A percentile compares a stretch with the other conserved stretches of the same genome.
phyloP scores from a whole-genome alignment of 2,797 vertebrate species.

The Selene dorsalis region DNA sequence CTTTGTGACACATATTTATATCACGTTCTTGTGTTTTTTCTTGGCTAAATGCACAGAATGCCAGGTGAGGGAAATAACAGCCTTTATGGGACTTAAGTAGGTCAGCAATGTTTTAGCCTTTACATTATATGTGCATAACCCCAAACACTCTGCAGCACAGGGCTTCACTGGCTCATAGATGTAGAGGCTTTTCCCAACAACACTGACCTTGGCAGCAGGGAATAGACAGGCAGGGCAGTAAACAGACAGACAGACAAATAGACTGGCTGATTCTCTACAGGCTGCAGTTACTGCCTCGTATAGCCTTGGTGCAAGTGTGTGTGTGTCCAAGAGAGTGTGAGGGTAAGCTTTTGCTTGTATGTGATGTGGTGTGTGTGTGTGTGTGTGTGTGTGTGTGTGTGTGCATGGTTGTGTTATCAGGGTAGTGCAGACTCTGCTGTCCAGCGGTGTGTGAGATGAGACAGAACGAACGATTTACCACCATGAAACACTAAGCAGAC shows the following conservation, averaged over 20 bases:
- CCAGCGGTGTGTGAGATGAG: slow-evolving; percentile 75
- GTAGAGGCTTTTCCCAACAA: slow-evolving; percentile 33
- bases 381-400: slow-evolving; percentile 27
- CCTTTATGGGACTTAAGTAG: background rate
- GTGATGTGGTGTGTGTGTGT: slow-evolving; percentile 34
- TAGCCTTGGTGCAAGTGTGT: slow-evolving; percentile 25
- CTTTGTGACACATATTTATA: background rate
- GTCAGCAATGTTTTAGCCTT: slow-evolving; percentile 34
- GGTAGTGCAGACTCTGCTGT: slow-evolving; percentile 73
- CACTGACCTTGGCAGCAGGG: slow-evolving; percentile 50
- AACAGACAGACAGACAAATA: slow-evolving; percentile 43
- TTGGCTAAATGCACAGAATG: background rate
- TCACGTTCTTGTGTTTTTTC: background rate
- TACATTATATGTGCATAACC: slow-evolving; percentile 15
- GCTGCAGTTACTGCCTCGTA: slow-evolving; percentile 52
- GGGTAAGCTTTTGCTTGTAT: slow-evolving; percentile 36
- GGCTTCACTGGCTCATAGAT: slow-evolving; percentile 32
- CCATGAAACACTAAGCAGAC: slow-evolving; percentile 72
- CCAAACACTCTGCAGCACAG: slow-evolving; percentile 17
- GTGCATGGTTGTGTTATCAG: slow-evolving; percentile 74
- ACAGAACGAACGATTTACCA: slow-evolving; percentile 71
- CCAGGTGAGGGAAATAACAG: background rate
- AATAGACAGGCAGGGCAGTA: slow-evolving; percentile 28
- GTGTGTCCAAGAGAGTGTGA: slow-evolving; percentile 3
- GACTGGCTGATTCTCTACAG: slow-evolving; percentile 46